Evolutionary conservation across 1,140 invertebrate genomes (phyloP).

Genomic region (Tigriopus japonicus): DNA sequence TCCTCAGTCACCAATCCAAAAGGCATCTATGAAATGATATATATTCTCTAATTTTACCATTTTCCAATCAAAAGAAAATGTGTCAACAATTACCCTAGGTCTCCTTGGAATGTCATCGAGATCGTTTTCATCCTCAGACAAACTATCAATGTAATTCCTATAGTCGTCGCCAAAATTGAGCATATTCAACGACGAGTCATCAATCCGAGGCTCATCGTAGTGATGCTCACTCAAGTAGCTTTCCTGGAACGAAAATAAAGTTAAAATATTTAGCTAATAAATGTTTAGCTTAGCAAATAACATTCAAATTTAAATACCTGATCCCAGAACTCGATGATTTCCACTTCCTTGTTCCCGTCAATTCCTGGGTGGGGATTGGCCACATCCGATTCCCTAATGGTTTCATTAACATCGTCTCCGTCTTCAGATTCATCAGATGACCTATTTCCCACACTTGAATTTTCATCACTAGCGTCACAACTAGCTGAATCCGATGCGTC

Average conservation of each 20-base stretch:
- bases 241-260: not conserved
- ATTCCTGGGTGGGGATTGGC: no score
- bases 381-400: no score
- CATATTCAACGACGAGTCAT: not conserved
- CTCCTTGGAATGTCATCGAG: not conserved
- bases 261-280: not conserved
- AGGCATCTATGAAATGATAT: no score
- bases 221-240: constrained; percentile 11
- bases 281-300: not conserved
- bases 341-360: not conserved
- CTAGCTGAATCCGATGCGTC: no score
- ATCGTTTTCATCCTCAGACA: not conserved
- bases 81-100: no score
- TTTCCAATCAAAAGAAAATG: no score
- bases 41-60: no score
- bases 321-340: not conserved
- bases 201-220: constrained; percentile 4
- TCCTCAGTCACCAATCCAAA: no score
- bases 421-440: no score
- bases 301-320: not conserved
- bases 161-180: constrained; percentile 11
- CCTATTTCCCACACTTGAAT: no score
- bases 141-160: constrained; percentile 2
- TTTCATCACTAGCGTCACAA: no score
- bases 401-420: no score